phyloP scores from a whole-genome alignment of 2,113 vertebrate genomes.

The Talpa occidentalis region DNA sequence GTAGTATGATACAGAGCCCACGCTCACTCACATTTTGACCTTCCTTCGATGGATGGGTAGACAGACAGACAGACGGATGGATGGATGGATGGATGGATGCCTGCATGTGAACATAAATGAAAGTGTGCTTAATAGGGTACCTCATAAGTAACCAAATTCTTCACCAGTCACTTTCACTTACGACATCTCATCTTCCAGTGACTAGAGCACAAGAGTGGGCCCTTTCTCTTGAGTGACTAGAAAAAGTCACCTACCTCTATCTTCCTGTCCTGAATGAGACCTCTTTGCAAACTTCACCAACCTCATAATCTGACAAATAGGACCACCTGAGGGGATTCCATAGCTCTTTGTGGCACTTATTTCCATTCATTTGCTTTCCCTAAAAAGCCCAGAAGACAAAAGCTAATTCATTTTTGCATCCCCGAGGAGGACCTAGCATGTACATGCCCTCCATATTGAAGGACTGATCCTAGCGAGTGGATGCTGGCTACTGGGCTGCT shows the following conservation, averaged over 20 bases:
- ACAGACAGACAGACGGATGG: too few relatives aligned
- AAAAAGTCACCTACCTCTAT: background rate
- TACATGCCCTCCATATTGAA: fast-evolving
- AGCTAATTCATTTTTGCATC: background rate
- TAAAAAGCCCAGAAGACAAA: background rate
- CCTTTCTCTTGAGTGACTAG: background rate
- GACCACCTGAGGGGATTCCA: background rate
- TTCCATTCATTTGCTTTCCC: background rate
- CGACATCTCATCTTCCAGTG: background rate
- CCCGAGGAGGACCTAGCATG: fast-evolving
- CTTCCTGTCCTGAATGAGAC: background rate
- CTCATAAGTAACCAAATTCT: background rate
- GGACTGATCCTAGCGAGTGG: background rate
- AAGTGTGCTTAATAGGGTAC: background rate
- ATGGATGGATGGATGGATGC: background rate
- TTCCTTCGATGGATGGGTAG: background rate
- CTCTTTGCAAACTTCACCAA: background rate
- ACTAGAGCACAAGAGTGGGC: background rate
- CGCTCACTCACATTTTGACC: fast-evolving
- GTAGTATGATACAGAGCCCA: background rate
- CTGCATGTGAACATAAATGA: background rate
- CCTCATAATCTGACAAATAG: background rate
- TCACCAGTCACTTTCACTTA: background rate
- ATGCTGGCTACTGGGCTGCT: too few relatives aligned
- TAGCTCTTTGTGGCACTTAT: background rate